Evolutionary conservation across 2,888 invertebrate species (phyloP).

Genomic region (Volucella inanis): DNA sequence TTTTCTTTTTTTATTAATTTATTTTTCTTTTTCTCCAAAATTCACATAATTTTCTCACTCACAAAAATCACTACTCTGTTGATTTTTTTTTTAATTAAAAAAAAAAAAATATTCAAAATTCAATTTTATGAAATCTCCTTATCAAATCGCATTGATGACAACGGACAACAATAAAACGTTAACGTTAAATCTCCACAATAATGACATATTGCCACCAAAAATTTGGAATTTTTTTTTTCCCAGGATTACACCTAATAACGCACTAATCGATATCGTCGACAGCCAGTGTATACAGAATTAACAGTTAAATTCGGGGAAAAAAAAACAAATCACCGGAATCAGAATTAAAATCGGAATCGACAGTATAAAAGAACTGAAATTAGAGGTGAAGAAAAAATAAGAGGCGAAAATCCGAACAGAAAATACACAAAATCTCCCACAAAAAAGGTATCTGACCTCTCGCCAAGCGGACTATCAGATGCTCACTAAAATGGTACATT

Average conservation of each 20-base stretch:
- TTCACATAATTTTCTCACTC: slow-evolving; percentile 34
- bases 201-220: slow-evolving; percentile 32
- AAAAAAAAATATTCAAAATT: background rate
- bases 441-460: slow-evolving; percentile 79
- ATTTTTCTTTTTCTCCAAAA: slow-evolving; percentile 11
- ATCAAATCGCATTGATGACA: slow-evolving; percentile 45
- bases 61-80: slow-evolving; percentile 29
- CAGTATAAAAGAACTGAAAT: slow-evolving; percentile 7
- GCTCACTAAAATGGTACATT: slow-evolving; percentile 82
- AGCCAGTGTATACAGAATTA: slow-evolving; percentile 29
- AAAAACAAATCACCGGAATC: slow-evolving; percentile 17
- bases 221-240: slow-evolving; percentile 2
- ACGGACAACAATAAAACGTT: slow-evolving; percentile 21
- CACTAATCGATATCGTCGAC: background rate
- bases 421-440: slow-evolving; percentile 59
- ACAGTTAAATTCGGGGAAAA: slow-evolving; percentile 21
- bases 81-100: slow-evolving; percentile 1
- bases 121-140: slow-evolving; percentile 18
- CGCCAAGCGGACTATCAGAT: slow-evolving; percentile 83
- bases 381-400: slow-evolving; percentile 18
- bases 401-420: slow-evolving; percentile 44
- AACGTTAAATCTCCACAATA: slow-evolving; percentile 40
- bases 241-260: slow-evolving; percentile 15
- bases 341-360: slow-evolving; percentile 15
- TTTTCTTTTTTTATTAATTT: slow-evolving; percentile 10